Base-by-base conservation (phyloP, 2,797 vertebrate species). In the Champsocephalus esox region DNA sequence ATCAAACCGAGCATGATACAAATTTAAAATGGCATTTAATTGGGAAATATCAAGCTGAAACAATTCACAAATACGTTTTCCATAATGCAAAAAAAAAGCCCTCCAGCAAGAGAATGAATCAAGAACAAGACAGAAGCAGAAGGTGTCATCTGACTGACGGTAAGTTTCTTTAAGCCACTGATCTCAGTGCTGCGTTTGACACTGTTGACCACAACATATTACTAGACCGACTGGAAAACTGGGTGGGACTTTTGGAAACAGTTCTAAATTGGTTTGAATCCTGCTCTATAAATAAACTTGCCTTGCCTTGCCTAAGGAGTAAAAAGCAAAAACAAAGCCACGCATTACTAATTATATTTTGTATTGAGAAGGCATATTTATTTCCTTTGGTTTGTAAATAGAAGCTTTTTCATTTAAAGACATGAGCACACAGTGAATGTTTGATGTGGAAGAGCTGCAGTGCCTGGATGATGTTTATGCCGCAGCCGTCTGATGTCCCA, bases 401-500 rank as follows among this genome's bases (percentile, higher is more conserved):
- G 4, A 24, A 32, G 17, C n/a, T 43, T 63, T 14, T 50, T 19
- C 3, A 28, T 52, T 46, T n/a, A n/a, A 8, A 9, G 12, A 19
- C 43, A 34, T 48, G 32, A 28, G 28, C 32, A 52, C 55, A 48
- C 3, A 50, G 55, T 14, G 9, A 4, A 21, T 19, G 45, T n/a
- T 13, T 19, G n/a, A 65, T 38, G 50, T 61, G 11, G 19, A 21
- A n/a, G 49, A 34, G 51, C 46, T 64, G 28, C 61, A 55, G 21
- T 50, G 52, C 41, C 8, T 77, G 46, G 19, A 5, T n/a, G 24
- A 43, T 77, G 69, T 69, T 75, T 19, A 19, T 32, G 56, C 75
- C 44, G 51, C 17, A 58, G 43, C 59, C 43, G 60, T 71, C 38
- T 49, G 58, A 70, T 55, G 67, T 34, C 65, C 59, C 71, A 50